These are phyloP conservation scores for Dromococcyx pavoninus DNA, from an alignment of 2,797 vertebrate genomes.

Conservation along the genomic window DNA sequence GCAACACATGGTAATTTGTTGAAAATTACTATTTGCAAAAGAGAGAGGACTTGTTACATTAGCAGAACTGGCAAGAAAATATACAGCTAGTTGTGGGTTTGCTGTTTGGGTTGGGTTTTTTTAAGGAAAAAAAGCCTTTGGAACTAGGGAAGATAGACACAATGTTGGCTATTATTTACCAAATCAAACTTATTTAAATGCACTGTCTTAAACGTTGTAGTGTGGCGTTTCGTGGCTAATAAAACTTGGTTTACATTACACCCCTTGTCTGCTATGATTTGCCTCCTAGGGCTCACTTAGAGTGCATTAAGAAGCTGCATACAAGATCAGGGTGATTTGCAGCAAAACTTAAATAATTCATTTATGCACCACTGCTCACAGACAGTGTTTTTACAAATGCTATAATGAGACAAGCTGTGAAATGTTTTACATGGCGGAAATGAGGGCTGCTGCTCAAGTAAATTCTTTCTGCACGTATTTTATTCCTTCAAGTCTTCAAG, in stretches of 20 bases:
- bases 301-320: slow-evolving; percentile 83
- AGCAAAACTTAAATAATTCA: slow-evolving; percentile 91
- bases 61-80: slow-evolving; percentile 66
- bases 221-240: slow-evolving; percentile 79
- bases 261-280: slow-evolving; percentile 80
- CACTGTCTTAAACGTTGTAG: slow-evolving; percentile 81
- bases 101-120: background rate
- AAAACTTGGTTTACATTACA: slow-evolving; percentile 88
- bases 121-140: slow-evolving; percentile 16
- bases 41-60: slow-evolving; percentile 67
- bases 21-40: slow-evolving; percentile 72
- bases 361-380: slow-evolving; percentile 85
- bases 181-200: slow-evolving; percentile 76
- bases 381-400: slow-evolving; percentile 89
- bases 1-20: slow-evolving; percentile 68
- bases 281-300: slow-evolving; percentile 86
- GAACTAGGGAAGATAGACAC: slow-evolving; percentile 23
- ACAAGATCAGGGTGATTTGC: slow-evolving; percentile 80
- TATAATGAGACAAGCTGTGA: slow-evolving; percentile 90
- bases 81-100: slow-evolving; percentile 13
- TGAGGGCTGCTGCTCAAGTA: slow-evolving; percentile 47
- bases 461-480: slow-evolving; percentile 56
- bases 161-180: slow-evolving; percentile 64
- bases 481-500: slow-evolving; percentile 56
- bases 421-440: slow-evolving; percentile 78